A percentile compares a stretch with the other conserved stretches of the same genome.
phyloP scores from a whole-genome alignment of 2,888 invertebrate species.

The Rhamnusium bicolor region DNA sequence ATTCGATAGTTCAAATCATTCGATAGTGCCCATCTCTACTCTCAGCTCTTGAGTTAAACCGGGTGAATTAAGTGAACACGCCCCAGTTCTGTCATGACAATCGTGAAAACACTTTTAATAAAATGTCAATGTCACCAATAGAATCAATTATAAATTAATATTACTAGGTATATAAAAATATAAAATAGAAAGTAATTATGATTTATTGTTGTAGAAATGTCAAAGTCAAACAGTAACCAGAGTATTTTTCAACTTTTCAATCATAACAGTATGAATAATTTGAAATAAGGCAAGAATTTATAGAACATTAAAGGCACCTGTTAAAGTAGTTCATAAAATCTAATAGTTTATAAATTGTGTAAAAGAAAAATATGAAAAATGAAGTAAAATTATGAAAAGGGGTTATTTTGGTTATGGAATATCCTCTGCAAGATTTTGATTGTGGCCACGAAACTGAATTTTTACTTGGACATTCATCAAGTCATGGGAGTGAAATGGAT shows the following conservation, averaged over 20 bases:
- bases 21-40: no score
- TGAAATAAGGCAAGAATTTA: not conserved
- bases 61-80: no score
- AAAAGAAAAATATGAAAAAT: not conserved
- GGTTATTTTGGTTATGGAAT: conserved; percentile 66
- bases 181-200: not conserved
- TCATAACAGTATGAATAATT: not conserved
- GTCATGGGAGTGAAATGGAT: conserved; percentile 69
- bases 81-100: no score
- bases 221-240: not conserved
- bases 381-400: conserved; percentile 31
- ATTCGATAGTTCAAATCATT: no score
- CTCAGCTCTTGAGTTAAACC: no score
- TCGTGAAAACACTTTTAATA: no score
- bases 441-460: conserved; percentile 70
- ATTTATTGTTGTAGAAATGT: conserved; percentile 4
- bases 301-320: no score
- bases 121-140: no score
- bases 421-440: conserved; percentile 71
- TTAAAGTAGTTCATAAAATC: not conserved
- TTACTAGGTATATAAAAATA: no score
- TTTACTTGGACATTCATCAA: conserved; percentile 65
- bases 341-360: not conserved
- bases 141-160: not conserved
- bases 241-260: not conserved